Conservation (phyloP, 2,797 vertebrate genomes). For the Fistularia commersonii region DNA sequence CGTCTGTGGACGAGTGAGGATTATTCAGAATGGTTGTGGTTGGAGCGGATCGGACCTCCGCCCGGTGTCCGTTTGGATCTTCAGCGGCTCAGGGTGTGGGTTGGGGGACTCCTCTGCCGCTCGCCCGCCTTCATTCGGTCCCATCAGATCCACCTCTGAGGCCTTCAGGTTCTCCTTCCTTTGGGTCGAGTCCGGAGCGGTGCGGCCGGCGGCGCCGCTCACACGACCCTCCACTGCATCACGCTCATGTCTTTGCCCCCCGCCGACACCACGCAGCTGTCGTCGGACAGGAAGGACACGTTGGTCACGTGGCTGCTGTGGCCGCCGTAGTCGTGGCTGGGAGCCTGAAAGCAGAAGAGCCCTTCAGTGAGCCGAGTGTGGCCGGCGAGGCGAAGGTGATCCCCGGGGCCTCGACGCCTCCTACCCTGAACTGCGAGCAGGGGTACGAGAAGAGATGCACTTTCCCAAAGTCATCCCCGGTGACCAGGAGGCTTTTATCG, state of each 20-base stretch:
- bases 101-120: no score
- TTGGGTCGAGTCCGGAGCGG: no score
- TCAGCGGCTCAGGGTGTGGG: no score
- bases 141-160: no score
- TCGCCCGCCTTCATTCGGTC: no score
- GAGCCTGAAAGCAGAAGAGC: conserved; percentile 75
- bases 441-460: conserved; percentile 96
- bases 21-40: no score
- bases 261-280: conserved; percentile 92
- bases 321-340: conserved; percentile 87
- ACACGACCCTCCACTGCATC: conserved; percentile 96
- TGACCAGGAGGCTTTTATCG: conserved; percentile 85
- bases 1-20: no score
- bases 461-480: conserved; percentile 98
- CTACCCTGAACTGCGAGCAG: conserved; percentile 93
- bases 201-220: conserved; percentile 32
- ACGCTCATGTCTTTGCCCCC: conserved; percentile 97
- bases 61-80: no score
- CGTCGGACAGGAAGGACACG: conserved; percentile 88
- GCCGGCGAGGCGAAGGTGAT: no score
- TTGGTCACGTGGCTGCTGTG: conserved; percentile 99
- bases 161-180: no score
- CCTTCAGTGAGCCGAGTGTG: no score
- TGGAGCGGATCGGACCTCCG: no score
- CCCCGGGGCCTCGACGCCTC: conserved; percentile 3